phyloP scores from a whole-genome alignment of 2,797 vertebrate species.

The Huso huso region DNA sequence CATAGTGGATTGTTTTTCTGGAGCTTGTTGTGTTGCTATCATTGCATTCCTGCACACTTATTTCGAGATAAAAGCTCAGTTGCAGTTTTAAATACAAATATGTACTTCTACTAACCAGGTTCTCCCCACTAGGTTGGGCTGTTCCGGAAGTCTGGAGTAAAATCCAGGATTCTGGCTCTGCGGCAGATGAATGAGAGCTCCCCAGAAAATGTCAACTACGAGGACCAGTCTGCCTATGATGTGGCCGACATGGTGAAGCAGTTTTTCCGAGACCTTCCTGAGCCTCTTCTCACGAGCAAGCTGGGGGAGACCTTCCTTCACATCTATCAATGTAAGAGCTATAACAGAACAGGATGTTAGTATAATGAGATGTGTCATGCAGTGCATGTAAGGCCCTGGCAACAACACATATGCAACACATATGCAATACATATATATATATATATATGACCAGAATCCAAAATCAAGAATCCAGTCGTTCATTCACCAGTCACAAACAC shows the following conservation, averaged over 20 bases:
- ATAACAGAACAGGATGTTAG: neutral
- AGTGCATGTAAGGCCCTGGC: too few relatives aligned
- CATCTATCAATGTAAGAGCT: slow-evolving; percentile 89
- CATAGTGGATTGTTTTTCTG: neutral
- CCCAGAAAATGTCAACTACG: slow-evolving; percentile 83
- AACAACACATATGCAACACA: too few relatives aligned
- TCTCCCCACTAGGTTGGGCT: slow-evolving; percentile 75
- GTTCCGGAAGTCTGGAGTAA: slow-evolving; percentile 95
- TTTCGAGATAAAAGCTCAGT: neutral
- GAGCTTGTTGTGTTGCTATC: neutral
- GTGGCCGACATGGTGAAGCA: slow-evolving; percentile 98
- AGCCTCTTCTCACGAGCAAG: slow-evolving; percentile 93
- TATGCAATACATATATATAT: too few relatives aligned
- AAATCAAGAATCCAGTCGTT: too few relatives aligned
- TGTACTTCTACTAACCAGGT: slow-evolving; percentile 4
- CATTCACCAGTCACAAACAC: too few relatives aligned
- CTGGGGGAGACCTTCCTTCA: slow-evolving; percentile 95
- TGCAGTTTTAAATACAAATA: neutral
- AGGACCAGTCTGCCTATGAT: slow-evolving; percentile 91
- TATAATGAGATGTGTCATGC: too few relatives aligned
- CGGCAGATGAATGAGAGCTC: slow-evolving; percentile 89
- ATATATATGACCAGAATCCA: too few relatives aligned
- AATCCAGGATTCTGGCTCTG: slow-evolving; percentile 89
- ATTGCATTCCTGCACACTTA: neutral
- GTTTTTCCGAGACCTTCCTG: slow-evolving; percentile 92